Evolutionary conservation across 2,113 vertebrate species (phyloP), one percentile per base, ranked within the genome.

Genomic region (Manacus vitellinus): DNA sequence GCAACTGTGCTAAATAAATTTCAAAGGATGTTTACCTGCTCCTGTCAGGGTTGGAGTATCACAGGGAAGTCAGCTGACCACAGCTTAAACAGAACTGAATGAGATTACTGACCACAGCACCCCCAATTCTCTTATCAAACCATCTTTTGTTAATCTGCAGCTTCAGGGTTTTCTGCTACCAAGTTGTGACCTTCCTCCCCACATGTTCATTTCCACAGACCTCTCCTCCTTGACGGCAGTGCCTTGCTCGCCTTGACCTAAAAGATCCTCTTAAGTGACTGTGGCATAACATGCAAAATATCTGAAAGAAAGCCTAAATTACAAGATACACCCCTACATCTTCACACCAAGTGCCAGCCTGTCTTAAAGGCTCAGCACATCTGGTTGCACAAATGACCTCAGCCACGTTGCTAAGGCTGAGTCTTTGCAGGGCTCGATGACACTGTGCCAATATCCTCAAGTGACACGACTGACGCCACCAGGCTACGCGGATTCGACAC

Each of bases 1-100:
- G 76, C 94, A 94, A 77, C 49, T 78, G 62, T 56, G 93, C 44
- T 14, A 91, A 97, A 95, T 75, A 95, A 95, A 95, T 62, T 77
- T 70, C 73, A 84, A 56, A 94, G 52, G 61, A 70, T 66, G 28
- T 82, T 91, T 85, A 80, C 70, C 79, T 93, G 88, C 77, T 96
- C 76, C 89, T 83, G 8, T 66, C 86, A 75, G 62, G 94, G 87
- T 88, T 93, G 52, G 88, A 76, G 84, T 17, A 76, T 62, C 9
- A 12, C 81, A 88, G 81, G 47, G 73, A 67, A 96, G 81, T 92
- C 47, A 73, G 91, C 47, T 63, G 77, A 89, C 94, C 52, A 85
- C 88, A 91, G 95, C 28, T 22, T 70, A 95, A 97, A 81, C 66
- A 74, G 39, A 95, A 31, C 15, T 30, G 24, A 71, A 66, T 0